These are phyloP conservation scores for Panulirus ornatus DNA, from an alignment of 1,140 invertebrate genomes.

Conservation along the genomic window DNA sequence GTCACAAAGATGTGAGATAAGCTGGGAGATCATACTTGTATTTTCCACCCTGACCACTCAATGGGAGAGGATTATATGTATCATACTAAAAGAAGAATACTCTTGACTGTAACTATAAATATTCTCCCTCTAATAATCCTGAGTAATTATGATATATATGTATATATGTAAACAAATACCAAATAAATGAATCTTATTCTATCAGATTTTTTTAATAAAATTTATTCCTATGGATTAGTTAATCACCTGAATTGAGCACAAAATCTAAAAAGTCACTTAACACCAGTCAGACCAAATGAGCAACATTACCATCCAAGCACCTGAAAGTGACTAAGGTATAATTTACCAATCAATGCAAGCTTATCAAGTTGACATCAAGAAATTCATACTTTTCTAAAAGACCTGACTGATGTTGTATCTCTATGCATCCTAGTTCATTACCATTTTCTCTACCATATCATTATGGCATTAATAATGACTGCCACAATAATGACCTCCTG, in stretches of 20 bases:
- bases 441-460: not conserved
- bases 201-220: not conserved
- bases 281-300: not conserved
- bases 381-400: not conserved
- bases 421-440: not conserved
- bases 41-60: not conserved
- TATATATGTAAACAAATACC: constrained; percentile 19
- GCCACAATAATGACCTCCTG: not conserved
- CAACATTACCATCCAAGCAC: not conserved
- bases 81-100: not conserved
- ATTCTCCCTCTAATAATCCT: constrained; percentile 8
- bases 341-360: too few relatives aligned
- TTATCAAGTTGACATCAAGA: too few relatives aligned
- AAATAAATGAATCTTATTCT: not conserved
- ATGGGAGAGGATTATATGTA: not conserved
- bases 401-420: not conserved
- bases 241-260: not conserved
- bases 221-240: not conserved
- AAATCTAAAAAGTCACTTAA: not conserved
- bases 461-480: not conserved
- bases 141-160: constrained; percentile 21
- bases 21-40: not conserved
- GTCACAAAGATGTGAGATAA: not conserved
- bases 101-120: not conserved
- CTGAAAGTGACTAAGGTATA: not conserved